Evolutionary conservation across 2,797 vertebrate genomes (phyloP).

Genomic region (Otus scops): DNA sequence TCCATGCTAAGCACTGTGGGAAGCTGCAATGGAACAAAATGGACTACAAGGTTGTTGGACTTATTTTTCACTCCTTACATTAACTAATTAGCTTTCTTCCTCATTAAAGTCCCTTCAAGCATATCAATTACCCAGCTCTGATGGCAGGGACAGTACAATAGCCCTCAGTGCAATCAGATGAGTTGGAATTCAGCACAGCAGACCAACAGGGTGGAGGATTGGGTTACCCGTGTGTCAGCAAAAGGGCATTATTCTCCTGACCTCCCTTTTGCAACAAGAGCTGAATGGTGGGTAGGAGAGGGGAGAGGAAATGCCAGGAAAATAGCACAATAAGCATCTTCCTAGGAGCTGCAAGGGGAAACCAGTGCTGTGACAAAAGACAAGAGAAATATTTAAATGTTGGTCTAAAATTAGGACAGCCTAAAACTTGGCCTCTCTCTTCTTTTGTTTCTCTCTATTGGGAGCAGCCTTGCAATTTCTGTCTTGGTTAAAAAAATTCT

Average conservation of each 20-base stretch:
- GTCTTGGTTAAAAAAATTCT: neutral
- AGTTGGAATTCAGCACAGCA: constrained; percentile 51
- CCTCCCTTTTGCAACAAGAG: constrained; percentile 31
- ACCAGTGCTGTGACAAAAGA: neutral
- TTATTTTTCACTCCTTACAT: constrained; percentile 65
- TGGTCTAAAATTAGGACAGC: constrained; percentile 7
- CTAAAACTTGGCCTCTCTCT: neutral
- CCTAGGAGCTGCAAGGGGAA: constrained; percentile 33
- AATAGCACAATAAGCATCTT: constrained; percentile 12
- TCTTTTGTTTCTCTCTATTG: neutral
- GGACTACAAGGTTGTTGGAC: constrained; percentile 34
- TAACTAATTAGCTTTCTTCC: constrained; percentile 72
- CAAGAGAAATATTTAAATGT: neutral
- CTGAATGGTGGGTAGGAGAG: constrained; percentile 8
- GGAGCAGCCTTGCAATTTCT: neutral
- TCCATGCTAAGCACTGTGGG: constrained; percentile 32
- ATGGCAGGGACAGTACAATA: constrained; percentile 50
- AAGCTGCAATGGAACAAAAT: constrained; percentile 39
- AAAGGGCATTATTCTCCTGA: constrained; percentile 51
- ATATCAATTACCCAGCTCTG: constrained; percentile 53
- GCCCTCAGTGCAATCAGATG: constrained; percentile 15
- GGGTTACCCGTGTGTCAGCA: constrained; percentile 56
- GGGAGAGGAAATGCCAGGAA: neutral
- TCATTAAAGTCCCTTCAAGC: constrained; percentile 68
- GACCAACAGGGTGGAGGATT: constrained; percentile 38